Evolutionary conservation across 2,113 vertebrate species (phyloP), one percentile per base, ranked within the genome.

Genomic region (Phylloscopus trochiloides): DNA sequence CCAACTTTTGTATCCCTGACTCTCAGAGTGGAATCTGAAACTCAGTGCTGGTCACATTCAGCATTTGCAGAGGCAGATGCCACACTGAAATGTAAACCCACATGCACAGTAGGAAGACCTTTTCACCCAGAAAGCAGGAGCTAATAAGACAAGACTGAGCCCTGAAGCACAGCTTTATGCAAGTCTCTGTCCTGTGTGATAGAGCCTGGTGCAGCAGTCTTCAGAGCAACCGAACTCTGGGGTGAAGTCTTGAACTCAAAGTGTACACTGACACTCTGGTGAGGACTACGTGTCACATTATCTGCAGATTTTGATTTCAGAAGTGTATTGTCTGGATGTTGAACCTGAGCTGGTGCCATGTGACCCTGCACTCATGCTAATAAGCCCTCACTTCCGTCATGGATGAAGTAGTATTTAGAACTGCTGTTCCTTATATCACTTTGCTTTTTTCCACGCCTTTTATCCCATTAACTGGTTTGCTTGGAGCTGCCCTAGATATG

Each of bases 221-320:
- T 83, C 54, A 38, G 48, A 72, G 14, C 43, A 79, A 3, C 42
- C 7, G 8, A 43, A 21, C 26, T 61, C 76, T 26, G 59, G 24
- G 6, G 16, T 63, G 43, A 55, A 67, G 8, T 3, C 29, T 80
- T 65, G 29, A 77, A 86, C 8, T 58, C 40, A 62, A 16, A 14
- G 7, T 2, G 2, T 32, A 16, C 10, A 3, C 63, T 1, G 4
- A 43, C 0, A 0, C n/a, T 50, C 25, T 51, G n/a, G 42, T 89
- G 28, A 52, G 58, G 18, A 45, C 17, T 61, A 19, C 0, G 0
- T 29, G 17, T 43, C 52, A 36, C 18, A 9, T 50, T 58, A 20
- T 28, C 43, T 80, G 40, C 48, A 76, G 29, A 20, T 34, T 94
- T 62, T 70, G 13, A 12, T 36, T 80, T 87, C 59, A 29, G 54